Evolutionary conservation across 2,113 vertebrate species (phyloP).

Genomic region (Gymnarchus niloticus): DNA sequence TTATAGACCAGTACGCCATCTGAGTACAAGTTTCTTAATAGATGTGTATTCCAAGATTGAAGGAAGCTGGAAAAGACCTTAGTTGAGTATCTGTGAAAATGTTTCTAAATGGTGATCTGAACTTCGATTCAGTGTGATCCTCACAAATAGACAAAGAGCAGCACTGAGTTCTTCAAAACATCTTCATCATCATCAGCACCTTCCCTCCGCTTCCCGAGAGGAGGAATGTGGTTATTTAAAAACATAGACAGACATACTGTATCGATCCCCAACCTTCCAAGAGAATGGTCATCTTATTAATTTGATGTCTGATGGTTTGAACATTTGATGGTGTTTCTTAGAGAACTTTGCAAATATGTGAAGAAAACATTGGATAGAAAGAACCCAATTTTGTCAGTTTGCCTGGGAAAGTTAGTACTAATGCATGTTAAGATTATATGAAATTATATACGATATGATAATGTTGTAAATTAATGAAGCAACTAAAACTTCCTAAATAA

Average conservation of each 20-base stretch:
- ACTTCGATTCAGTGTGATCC: neutral
- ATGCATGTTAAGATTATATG: too few species aligned
- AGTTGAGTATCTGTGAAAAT: neutral
- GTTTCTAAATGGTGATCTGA: neutral
- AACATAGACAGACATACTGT: too few species aligned
- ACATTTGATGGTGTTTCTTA: neutral
- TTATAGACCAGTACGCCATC: neutral
- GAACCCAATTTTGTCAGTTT: too few species aligned
- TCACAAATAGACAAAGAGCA: neutral
- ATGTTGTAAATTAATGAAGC: neutral
- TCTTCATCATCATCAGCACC: too few species aligned
- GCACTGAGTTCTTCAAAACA: too few species aligned
- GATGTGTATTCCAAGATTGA: neutral
- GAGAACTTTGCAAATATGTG: neutral
- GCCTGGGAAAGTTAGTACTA: neutral
- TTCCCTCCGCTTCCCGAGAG: too few species aligned
- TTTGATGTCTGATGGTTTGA: too few species aligned
- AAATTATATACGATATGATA: too few species aligned
- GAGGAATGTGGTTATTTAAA: too few species aligned
- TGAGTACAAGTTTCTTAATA: neutral
- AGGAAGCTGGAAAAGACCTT: too few species aligned
- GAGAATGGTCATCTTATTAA: neutral
- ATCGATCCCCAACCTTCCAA: neutral
- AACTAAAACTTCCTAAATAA: too few species aligned
- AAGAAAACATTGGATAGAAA: neutral